phyloP scores from a whole-genome alignment of 2,888 invertebrate species.

The Drosophila greeni region DNA sequence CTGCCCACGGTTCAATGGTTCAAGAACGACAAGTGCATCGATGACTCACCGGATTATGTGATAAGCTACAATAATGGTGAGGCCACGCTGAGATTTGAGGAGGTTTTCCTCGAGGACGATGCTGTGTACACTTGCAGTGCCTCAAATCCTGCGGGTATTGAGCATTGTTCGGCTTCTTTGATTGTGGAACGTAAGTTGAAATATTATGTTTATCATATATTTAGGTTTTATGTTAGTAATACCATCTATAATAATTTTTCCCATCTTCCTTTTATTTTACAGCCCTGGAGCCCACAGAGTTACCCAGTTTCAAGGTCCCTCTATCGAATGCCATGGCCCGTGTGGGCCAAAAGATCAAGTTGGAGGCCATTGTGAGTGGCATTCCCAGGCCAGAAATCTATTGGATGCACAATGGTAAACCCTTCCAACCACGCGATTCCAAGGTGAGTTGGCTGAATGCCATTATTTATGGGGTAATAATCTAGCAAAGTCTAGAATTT shows the following conservation, averaged over 20 bases:
- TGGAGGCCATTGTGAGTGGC: slow-evolving; percentile 85
- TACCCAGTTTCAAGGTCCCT: slow-evolving; percentile 82
- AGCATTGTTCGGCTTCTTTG: slow-evolving; percentile 83
- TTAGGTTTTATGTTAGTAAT: too few relatives aligned
- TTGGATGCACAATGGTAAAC: slow-evolving; percentile 85
- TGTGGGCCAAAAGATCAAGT: slow-evolving; percentile 85
- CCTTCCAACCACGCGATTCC: slow-evolving; percentile 82
- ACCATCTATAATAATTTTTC: too few relatives aligned
- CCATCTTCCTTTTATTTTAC: slow-evolving; percentile 20
- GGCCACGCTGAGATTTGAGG: slow-evolving; percentile 86
- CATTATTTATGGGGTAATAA: background rate
- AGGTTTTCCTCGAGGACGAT: slow-evolving; percentile 83
- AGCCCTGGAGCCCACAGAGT: slow-evolving; percentile 83
- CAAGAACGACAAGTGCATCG: slow-evolving; percentile 85
- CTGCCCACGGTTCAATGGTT: slow-evolving; percentile 90
- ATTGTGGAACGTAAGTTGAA: slow-evolving; percentile 84
- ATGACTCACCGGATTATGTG: slow-evolving; percentile 85
- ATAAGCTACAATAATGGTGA: slow-evolving; percentile 91
- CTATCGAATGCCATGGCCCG: slow-evolving; percentile 86
- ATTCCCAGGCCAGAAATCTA: slow-evolving; percentile 82
- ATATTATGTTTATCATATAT: too few relatives aligned
- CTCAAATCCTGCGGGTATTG: slow-evolving; percentile 83
- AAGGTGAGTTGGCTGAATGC: slow-evolving; percentile 80
- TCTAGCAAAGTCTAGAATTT: background rate
- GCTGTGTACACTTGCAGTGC: slow-evolving; percentile 86